Conservation (phyloP, 2,888 invertebrate species). For the Bellardia pandia region DNA sequence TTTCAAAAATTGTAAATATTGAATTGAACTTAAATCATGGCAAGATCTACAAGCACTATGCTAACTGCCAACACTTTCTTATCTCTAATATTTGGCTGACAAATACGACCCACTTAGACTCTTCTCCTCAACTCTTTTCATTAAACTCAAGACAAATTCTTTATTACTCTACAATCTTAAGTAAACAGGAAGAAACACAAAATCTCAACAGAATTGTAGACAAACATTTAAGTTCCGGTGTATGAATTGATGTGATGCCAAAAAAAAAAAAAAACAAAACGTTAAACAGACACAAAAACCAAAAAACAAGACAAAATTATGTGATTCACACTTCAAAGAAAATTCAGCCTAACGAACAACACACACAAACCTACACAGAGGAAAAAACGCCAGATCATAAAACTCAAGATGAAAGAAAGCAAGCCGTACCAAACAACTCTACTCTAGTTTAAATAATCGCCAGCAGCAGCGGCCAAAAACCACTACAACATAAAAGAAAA, state of each 20-base stretch:
- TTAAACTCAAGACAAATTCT: not conserved
- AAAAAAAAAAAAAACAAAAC: constrained; percentile 33
- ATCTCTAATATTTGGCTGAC: not conserved
- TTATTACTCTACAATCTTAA: constrained; percentile 4
- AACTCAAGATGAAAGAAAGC: constrained; percentile 71
- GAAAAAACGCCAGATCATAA: constrained; percentile 66
- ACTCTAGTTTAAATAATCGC: constrained; percentile 71
- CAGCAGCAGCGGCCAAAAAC: constrained; percentile 36
- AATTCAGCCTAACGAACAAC: constrained; percentile 40
- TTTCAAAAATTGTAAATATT: too few species aligned
- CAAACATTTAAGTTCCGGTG: constrained; percentile 69
- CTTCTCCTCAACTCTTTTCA: not conserved
- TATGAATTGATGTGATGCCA: constrained; percentile 66
- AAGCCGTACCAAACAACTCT: constrained; percentile 60
- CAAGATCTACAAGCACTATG: too few species aligned
- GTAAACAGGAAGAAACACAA: constrained; percentile 40
- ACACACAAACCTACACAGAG: not conserved
- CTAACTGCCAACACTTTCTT: not conserved
- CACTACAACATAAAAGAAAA: constrained; percentile 28
- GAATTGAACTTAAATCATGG: too few species aligned
- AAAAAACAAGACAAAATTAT: constrained; percentile 58
- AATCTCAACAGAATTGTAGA: constrained; percentile 52
- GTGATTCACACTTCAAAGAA: constrained; percentile 73
- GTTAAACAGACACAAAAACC: not conserved
- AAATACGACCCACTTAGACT: not conserved